Conservation (phyloP, 2,888 invertebrate species). For the Isoperla grammatica region DNA sequence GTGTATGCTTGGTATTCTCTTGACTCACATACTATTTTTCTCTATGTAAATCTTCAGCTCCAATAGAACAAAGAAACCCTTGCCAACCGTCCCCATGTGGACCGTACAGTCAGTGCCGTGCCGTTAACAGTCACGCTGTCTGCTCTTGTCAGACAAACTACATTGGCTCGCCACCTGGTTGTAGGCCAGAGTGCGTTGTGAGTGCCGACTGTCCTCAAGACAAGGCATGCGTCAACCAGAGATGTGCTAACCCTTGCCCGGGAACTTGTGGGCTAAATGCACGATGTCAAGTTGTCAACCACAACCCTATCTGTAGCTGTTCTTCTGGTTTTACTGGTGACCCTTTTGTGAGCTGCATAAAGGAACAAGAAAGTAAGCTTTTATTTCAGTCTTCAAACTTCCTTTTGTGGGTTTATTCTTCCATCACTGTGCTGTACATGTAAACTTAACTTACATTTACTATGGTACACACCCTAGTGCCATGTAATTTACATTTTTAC, state of each 20-base stretch:
- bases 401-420: no score
- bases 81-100: constrained; percentile 82
- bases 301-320: constrained; percentile 83
- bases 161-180: constrained; percentile 72
- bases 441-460: no score
- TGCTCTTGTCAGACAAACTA: constrained; percentile 72
- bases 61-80: constrained; percentile 47
- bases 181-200: constrained; percentile 76
- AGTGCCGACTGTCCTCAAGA: constrained; percentile 78
- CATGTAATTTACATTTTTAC: no score
- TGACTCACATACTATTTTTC: neutral
- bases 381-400: neutral
- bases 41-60: constrained; percentile 22
- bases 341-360: constrained; percentile 66
- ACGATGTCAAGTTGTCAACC: constrained; percentile 76
- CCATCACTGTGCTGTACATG: no score
- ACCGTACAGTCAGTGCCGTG: constrained; percentile 72
- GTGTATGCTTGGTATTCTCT: no score
- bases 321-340: constrained; percentile 71
- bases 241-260: constrained; percentile 75
- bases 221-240: constrained; percentile 72
- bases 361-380: constrained; percentile 54
- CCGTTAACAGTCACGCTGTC: constrained; percentile 69
- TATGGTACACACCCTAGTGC: no score
- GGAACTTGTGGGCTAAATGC: constrained; percentile 77